Conservation (phyloP, 1,140 invertebrate genomes). For the Caenorhabditis inopinata region DNA sequence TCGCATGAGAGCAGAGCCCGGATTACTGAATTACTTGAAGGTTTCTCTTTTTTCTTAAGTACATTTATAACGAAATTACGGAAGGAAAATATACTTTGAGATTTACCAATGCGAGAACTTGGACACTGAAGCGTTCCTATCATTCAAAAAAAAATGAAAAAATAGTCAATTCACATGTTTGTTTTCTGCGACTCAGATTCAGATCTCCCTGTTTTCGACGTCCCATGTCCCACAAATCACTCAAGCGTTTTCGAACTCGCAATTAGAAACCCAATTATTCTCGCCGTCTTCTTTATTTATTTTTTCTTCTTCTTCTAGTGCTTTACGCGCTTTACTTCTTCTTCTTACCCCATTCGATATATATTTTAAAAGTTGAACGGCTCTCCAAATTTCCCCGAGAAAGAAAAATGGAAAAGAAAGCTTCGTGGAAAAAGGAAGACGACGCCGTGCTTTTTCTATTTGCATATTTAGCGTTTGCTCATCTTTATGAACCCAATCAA, state of each 20-base stretch:
- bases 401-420: conserved; percentile 7
- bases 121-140: too few species aligned
- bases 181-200: too few species aligned
- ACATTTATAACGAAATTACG: too few species aligned
- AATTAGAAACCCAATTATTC: conserved; percentile 30
- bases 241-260: conserved; percentile 16
- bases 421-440: conserved; percentile 8
- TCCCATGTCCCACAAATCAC: conserved; percentile 25
- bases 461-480: conserved; percentile 27
- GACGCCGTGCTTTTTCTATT: conserved; percentile 32
- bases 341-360: not conserved
- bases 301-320: not conserved
- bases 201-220: not conserved
- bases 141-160: not conserved
- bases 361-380: conserved; percentile 28
- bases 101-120: too few species aligned
- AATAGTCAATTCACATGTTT: too few species aligned
- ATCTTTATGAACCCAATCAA: conserved; percentile 30
- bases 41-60: too few species aligned
- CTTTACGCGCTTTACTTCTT: not conserved
- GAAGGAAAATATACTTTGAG: too few species aligned
- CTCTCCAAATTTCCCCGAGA: not conserved
- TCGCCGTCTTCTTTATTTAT: not conserved
- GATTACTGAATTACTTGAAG: too few species aligned
- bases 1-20: too few species aligned